Base-by-base conservation (phyloP, 1,140 invertebrate genomes). In the Parapsyche elsis region DNA sequence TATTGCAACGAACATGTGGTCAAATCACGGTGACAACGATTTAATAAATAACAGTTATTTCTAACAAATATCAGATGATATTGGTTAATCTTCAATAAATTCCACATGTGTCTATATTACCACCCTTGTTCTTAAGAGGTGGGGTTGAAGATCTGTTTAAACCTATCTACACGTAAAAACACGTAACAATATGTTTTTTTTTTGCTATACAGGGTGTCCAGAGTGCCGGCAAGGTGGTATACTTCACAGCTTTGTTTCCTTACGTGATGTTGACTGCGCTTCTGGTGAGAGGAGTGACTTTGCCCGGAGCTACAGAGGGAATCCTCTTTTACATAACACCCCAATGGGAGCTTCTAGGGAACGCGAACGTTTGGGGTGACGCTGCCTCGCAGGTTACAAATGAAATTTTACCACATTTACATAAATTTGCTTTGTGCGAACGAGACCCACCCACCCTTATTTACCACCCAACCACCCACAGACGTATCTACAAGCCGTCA, bases 181-280 rank as follows among this genome's bases (percentile, higher is more conserved):
- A n/a, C n/a, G n/a, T n/a, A n/a, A n/a, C n/a, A n/a, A 84, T 74
- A 19, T 14, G 14, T 4, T 57, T n/a, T 57, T 57, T n/a, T 16
- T 57, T 57, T 57, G 71, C 30, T 71, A 30, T 89, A 81, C 91
- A 93, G 88, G 94, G 93, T 49, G 91, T 94, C 57, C 90, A 92
- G 86, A 94, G 92, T 81, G 93, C 94, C 0, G 96, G 96, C 73
- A 97, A 97, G 89, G 94, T 95, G 12, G 92, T 93, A 16, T 94
- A 94, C 84, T 93, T 94, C 85, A 94, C 93, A 1, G 91, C 94
- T 0, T 85, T 94, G 7, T 95, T 95, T 86, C 95, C 95, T 0
- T 96, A 95, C 85, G 89, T 95, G 14, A 92, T 95, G 84, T 87
- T 96, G 53, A 90, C 92, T 0, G 92, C 92, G 9, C 81, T 91